Conservation (phyloP, 2,113 vertebrate genomes). For the Rhabdomys dilectus region DNA sequence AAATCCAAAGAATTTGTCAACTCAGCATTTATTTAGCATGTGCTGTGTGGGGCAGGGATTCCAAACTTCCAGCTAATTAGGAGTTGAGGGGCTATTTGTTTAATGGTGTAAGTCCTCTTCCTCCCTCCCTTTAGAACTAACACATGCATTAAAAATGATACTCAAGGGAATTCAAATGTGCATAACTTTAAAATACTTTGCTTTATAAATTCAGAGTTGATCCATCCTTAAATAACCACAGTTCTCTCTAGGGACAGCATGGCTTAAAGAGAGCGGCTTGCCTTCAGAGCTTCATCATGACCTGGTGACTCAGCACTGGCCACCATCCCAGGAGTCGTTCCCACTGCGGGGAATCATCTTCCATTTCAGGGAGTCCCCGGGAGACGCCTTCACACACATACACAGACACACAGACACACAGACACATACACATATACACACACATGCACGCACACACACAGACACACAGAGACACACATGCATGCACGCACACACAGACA, state of each 20-base stretch:
- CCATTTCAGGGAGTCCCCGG: slow-evolving; percentile 17
- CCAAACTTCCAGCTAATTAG: slow-evolving; percentile 10
- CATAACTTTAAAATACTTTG: slow-evolving; percentile 22
- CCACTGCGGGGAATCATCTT: slow-evolving; percentile 28
- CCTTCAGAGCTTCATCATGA: slow-evolving; percentile 35
- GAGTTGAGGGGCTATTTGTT: neutral
- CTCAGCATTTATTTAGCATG: slow-evolving; percentile 43
- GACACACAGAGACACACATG: too few relatives aligned
- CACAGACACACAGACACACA: neutral
- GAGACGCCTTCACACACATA: slow-evolving; percentile 46
- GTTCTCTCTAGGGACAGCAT: neutral
- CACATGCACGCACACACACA: neutral
- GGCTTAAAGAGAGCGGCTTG: neutral
- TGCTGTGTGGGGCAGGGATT: slow-evolving; percentile 26
- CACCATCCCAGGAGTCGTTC: slow-evolving; percentile 33
- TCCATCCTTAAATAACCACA: neutral
- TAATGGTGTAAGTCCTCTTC: neutral
- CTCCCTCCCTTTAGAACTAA: neutral
- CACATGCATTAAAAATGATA: slow-evolving; percentile 12
- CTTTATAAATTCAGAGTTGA: slow-evolving; percentile 9
- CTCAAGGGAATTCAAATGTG: neutral
- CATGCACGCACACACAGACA: too few relatives aligned
- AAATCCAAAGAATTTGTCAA: slow-evolving; percentile 60
- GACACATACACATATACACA: neutral
- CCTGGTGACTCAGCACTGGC: slow-evolving; percentile 72